Conservation (phyloP, 2,113 vertebrate species). For the Pavo muticus region DNA sequence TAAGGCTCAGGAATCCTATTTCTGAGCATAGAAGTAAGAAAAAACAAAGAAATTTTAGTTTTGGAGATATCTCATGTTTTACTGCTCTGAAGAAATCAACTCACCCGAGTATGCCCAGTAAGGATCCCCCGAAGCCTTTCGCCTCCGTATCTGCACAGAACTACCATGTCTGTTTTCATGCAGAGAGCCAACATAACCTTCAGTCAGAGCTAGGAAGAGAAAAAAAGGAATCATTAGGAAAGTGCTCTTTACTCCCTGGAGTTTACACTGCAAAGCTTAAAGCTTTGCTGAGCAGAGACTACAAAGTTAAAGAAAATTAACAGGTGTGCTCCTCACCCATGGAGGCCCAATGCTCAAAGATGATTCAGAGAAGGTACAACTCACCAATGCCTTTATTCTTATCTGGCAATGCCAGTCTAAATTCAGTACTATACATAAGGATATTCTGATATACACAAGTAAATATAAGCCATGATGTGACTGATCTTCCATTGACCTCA, state of each 20-base stretch:
- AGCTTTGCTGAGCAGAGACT: background rate
- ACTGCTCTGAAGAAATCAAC: background rate
- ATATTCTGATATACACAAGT: background rate
- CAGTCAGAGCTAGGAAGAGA: constrained; percentile 83
- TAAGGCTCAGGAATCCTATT: background rate
- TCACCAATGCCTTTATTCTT: background rate
- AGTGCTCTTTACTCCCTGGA: background rate
- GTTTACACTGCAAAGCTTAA: background rate
- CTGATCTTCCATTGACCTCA: background rate
- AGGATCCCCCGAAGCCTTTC: constrained; percentile 87
- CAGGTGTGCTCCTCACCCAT: background rate
- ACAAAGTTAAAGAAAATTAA: background rate
- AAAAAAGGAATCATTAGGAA: background rate
- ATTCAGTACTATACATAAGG: background rate
- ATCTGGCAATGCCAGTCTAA: background rate
- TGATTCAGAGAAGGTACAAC: background rate
- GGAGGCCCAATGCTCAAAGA: background rate
- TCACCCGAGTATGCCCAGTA: constrained; percentile 98
- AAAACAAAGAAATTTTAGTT: background rate
- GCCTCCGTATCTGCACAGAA: constrained; percentile 81
- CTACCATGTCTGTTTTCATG: constrained; percentile 82
- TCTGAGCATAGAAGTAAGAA: background rate
- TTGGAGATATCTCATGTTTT: background rate
- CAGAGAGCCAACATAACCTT: constrained; percentile 82
- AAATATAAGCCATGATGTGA: background rate